Evolutionary conservation across 1,140 invertebrate species (phyloP), one percentile per base, ranked within the genome.

Genomic region (Goniozus legneri): DNA sequence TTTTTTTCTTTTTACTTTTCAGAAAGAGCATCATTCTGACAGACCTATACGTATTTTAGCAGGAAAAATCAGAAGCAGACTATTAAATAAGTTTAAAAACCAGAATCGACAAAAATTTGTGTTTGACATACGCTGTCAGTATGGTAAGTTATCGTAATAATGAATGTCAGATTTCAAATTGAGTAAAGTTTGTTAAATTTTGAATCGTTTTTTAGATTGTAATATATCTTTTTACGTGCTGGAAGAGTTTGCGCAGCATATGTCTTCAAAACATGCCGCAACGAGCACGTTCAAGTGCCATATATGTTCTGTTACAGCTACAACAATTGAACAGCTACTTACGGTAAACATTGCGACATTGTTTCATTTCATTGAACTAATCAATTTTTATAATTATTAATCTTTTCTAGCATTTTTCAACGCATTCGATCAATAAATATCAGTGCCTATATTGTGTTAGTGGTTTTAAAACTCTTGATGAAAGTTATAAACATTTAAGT

Each of bases 391-490:
- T 18, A 27, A 20, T 42, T 15, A 14, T 38, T 27, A n/a, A n/a
- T 16, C 18, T 15, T 40, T 45, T 54, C 51, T 33, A 73, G 64
- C 75, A 77, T 47, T 78, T 79, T 46, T 75, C 71, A 16, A 21
- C 46, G 3, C 79, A 80, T 35, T 66, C 67, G 8, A 68, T 75
- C 49, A 69, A 69, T 21, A 77, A 75, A 19, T 79, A 68, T 34
- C 79, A 80, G 37, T 81, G 79, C 38, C 56, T 75, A 2, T 79
- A 79, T 47, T 81, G 79, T 46, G 22, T 69, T 8, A 63, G 65
- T 54, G 79, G 79, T 6, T 51, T 69, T 2, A 62, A 75, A n/a
- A 62, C 53, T 6, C 47, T 67, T 3, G 52, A 57, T 10, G 76
- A 79, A 13, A 60, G 80, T 15, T 65, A 77, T 10, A 52, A 55